A percentile compares a stretch with the other conserved stretches of the same genome.
Conservation (phyloP, 2,113 vertebrate species). For the Erinaceus europaeus region DNA sequence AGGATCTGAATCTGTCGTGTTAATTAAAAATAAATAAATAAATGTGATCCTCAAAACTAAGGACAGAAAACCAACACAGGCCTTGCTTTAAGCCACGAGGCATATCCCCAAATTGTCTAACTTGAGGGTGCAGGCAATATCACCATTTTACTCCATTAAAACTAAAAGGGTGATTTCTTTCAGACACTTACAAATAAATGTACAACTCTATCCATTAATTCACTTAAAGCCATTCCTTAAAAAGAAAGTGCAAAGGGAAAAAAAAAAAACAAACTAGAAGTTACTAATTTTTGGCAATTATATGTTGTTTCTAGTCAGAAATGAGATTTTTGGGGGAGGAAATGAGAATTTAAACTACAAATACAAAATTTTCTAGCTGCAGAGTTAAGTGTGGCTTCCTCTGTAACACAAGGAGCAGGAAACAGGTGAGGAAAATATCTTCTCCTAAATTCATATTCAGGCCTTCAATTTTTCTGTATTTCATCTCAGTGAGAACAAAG, state of each 20-base stretch:
- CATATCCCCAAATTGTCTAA: too few relatives aligned
- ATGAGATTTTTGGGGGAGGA: not conserved
- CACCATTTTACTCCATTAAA: too few relatives aligned
- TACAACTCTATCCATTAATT: not conserved
- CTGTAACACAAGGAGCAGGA: not conserved
- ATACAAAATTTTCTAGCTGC: slow-evolving; percentile 18
- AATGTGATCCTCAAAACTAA: not conserved
- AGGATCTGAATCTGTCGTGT: not conserved
- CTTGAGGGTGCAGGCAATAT: too few relatives aligned
- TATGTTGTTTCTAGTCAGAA: not conserved
- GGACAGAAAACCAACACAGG: not conserved
- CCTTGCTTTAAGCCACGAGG: not conserved
- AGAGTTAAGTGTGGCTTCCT: not conserved
- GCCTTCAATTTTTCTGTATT: not conserved
- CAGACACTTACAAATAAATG: not conserved
- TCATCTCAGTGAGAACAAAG: not conserved
- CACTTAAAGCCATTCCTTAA: not conserved
- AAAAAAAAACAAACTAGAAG: not conserved
- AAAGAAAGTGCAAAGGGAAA: not conserved
- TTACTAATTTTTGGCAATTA: not conserved
- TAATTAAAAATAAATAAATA: not conserved
- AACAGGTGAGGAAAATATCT: not conserved
- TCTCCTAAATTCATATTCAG: not conserved
- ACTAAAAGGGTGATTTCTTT: not conserved
- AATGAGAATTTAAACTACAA: slow-evolving; percentile 20